Base-by-base conservation (phyloP, 2,113 vertebrate species). In the Chaetura pelagica region DNA sequence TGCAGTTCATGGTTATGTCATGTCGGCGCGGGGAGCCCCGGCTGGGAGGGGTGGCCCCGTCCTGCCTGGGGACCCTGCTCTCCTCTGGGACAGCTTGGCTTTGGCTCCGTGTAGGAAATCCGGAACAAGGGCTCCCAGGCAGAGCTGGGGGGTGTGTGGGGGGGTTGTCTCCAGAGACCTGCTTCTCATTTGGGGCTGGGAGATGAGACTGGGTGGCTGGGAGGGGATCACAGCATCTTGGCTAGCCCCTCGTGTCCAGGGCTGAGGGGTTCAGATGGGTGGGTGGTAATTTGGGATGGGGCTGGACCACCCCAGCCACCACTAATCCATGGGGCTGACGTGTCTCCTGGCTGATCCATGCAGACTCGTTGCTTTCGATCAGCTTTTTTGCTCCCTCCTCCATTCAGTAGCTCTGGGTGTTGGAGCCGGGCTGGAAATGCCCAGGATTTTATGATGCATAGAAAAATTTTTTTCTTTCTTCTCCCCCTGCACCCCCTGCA, bases 81-180 rank as follows among this genome's bases (percentile, higher is more conserved):
- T 59, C 64, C 83, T 61, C 1, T 5, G 94, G 73, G 80, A 90
- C 75, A 48, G 40, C 49, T 91, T 86, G 73, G 88, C 58, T 16
- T 29, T 10, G 96, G 96, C 97, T 98, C 82, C 90, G 93, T 94
- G 97, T 88, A 98, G 98, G 98, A 97, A 97, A 97, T 98, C 98
- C 96, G 94, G 97, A 98, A 96, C 96, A 95, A 97, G 97, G 97
- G 97, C 98, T 98, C 98, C 98, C 98, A 94, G 79, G 97, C 94
- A 78, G 97, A 96, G 81, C 92, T 93, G 96, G 46, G 46, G 46
- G 46, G 20, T 46, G 46, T 46, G 46, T 93, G 96, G 46, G 46
- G 46, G 93, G 79, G 93, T 97, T 81, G 20, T 90, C 97, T 97
- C 98, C 81, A 83, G 98, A 94, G 67, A 57, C 58, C 83, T 57